These are phyloP conservation scores for Anastatus disparis DNA, from an alignment of 1,140 invertebrate species.

Conservation along the genomic window DNA sequence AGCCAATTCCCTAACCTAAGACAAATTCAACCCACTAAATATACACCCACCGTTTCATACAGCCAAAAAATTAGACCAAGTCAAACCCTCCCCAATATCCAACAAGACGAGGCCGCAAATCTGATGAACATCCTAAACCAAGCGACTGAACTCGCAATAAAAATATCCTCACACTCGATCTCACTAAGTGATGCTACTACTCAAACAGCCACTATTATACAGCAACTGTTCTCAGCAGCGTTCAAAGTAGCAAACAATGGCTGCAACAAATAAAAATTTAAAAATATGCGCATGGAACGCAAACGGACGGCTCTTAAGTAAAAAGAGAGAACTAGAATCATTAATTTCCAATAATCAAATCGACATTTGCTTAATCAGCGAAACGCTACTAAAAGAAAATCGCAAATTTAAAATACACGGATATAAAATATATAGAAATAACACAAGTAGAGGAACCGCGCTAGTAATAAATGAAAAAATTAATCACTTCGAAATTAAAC, in stretches of 20 bases:
- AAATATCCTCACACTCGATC: no score
- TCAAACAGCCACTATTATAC: no score
- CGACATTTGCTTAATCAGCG: background rate
- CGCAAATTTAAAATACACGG: background rate
- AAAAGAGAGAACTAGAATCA: background rate
- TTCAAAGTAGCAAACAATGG: no score
- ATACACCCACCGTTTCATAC: background rate
- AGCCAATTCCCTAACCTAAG: background rate
- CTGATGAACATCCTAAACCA: no score
- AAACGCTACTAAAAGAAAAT: background rate
- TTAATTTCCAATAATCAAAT: background rate
- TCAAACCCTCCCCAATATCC: no score
- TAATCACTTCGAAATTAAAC: background rate
- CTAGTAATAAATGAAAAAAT: background rate
- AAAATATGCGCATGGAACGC: no score
- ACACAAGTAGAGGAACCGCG: background rate
- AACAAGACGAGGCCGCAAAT: no score
- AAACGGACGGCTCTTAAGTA: no score
- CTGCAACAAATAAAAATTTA: no score
- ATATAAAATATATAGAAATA: background rate
- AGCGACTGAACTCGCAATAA: no score
- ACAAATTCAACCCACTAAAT: background rate
- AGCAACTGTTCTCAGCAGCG: no score
- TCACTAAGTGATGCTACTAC: no score
- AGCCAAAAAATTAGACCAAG: background rate